Conservation (phyloP, 2,888 invertebrate genomes). For the Polymixis flavicincta region DNA sequence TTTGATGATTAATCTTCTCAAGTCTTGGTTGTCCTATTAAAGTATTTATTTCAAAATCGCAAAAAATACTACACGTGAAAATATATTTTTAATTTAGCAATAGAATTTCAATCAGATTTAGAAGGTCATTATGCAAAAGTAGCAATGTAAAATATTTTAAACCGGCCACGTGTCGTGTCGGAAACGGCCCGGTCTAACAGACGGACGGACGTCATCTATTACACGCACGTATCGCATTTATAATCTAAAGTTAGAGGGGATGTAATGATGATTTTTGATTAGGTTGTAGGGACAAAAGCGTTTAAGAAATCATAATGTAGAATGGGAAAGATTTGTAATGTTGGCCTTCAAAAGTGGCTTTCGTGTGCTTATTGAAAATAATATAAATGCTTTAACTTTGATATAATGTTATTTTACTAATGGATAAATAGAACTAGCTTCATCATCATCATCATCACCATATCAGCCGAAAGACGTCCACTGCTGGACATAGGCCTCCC, state of each 20-base stretch:
- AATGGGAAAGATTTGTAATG: too few relatives aligned
- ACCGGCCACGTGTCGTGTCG: conserved; percentile 77
- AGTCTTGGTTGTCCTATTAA: background rate
- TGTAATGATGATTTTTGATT: conserved; percentile 24
- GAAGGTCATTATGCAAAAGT: conserved; percentile 53
- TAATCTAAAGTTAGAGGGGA: conserved; percentile 55
- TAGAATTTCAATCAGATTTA: conserved; percentile 33
- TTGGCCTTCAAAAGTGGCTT: too few relatives aligned
- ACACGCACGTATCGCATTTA: conserved; percentile 70
- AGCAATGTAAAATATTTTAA: conserved; percentile 71
- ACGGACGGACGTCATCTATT: conserved; percentile 75
- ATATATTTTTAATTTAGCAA: background rate
- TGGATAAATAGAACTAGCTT: too few relatives aligned
- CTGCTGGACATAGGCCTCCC: too few relatives aligned
- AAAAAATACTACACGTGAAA: too few relatives aligned
- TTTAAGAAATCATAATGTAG: background rate
- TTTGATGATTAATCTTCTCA: background rate
- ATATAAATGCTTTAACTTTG: too few relatives aligned
- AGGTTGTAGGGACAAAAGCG: background rate
- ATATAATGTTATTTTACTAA: too few relatives aligned
- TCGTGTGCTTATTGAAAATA: too few relatives aligned
- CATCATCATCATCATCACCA: too few relatives aligned
- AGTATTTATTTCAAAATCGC: background rate
- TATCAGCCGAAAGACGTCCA: too few relatives aligned
- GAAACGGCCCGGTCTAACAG: conserved; percentile 72